Evolutionary conservation across 2,113 vertebrate genomes (phyloP), one percentile per base, ranked within the genome.

Genomic region (Pantherophis guttatus): DNA sequence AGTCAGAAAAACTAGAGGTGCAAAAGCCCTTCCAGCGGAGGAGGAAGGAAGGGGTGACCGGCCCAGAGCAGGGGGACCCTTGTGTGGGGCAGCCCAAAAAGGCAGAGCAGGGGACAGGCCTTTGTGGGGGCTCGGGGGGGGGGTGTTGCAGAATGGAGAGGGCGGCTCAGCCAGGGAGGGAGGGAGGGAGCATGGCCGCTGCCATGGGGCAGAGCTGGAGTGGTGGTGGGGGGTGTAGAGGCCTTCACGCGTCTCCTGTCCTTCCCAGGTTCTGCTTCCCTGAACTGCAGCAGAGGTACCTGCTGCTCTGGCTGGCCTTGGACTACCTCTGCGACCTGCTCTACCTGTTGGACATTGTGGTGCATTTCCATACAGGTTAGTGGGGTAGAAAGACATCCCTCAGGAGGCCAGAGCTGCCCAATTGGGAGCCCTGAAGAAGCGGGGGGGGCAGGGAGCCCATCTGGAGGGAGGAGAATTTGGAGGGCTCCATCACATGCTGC

Each of bases 251-350:
- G 0, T 15, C 26, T 70, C 26, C 7, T 7, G 12, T 23, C 0
- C 1, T 94, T 12, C 1, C 53, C 95, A 99, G 99, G 97, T 98
- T 98, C n/a, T 99, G 98, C 95, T 99, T 99, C 95, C 97, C 97
- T 0, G 96, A 96, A 1, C 97, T 98, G 29, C 98, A 98, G 75
- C 87, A 97, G 23, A 93, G 91, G 53, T 98, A 98, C 93, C 48
- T 96, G 58, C 93, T 93, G 39, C 95, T 97, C 85, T 99, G 99
- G 99, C 97, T 98, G 0, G 96, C 97, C 19, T 96, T 99, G 95
- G 99, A 99, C 92, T 98, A 98, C 75, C 91, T 98, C 26, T 97
- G 98, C 26, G 99, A 99, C 3, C 39, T 98, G 0, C 95, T 99
- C n/a, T 99, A 99, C 94, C 90, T 98, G 29, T 52, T 97, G 54